Conservation (phyloP, 2,888 invertebrate genomes). For the Pseudoips prasinana region DNA sequence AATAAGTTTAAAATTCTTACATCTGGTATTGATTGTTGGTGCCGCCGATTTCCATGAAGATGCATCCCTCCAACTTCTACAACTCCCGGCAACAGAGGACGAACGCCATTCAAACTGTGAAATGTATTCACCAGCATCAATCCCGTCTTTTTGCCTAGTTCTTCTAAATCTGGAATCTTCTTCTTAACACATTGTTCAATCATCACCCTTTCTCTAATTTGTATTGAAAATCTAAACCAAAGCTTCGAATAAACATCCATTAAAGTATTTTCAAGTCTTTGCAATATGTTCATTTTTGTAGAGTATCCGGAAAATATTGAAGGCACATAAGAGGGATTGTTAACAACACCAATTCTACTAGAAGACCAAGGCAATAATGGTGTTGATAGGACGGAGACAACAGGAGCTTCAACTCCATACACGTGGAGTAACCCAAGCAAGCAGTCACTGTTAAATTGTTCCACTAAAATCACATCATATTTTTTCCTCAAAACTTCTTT, state of each 20-base stretch:
- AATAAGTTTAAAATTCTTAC: no score
- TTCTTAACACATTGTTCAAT: slow-evolving; percentile 66
- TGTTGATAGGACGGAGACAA: slow-evolving; percentile 79
- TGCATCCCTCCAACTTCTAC: slow-evolving; percentile 85
- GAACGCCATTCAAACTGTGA: slow-evolving; percentile 79
- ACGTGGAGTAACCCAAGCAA: slow-evolving; percentile 81
- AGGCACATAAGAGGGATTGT: slow-evolving; percentile 78
- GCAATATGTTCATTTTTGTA: slow-evolving; percentile 67
- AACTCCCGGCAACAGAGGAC: slow-evolving; percentile 78
- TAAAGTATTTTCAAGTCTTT: slow-evolving; percentile 65
- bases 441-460: slow-evolving; percentile 85
- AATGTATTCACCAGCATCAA: slow-evolving; percentile 83
- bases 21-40: slow-evolving; percentile 60
- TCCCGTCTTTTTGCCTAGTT: slow-evolving; percentile 75
- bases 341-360: slow-evolving; percentile 61
- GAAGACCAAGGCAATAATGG: slow-evolving; percentile 80
- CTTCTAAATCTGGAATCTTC: slow-evolving; percentile 70
- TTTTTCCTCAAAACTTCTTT: slow-evolving; percentile 52
- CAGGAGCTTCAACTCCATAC: slow-evolving; percentile 74
- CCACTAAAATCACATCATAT: slow-evolving; percentile 84
- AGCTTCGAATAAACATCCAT: slow-evolving; percentile 46
- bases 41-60: slow-evolving; percentile 44
- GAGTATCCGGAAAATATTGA: slow-evolving; percentile 72
- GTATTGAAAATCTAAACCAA: slow-evolving; percentile 54
- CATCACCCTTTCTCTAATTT: slow-evolving; percentile 52